A percentile compares a stretch with the other conserved stretches of the same genome.
phyloP scores from a whole-genome alignment of 35 echinoderm and acorn worm species.

The Patiria miniata region DNA sequence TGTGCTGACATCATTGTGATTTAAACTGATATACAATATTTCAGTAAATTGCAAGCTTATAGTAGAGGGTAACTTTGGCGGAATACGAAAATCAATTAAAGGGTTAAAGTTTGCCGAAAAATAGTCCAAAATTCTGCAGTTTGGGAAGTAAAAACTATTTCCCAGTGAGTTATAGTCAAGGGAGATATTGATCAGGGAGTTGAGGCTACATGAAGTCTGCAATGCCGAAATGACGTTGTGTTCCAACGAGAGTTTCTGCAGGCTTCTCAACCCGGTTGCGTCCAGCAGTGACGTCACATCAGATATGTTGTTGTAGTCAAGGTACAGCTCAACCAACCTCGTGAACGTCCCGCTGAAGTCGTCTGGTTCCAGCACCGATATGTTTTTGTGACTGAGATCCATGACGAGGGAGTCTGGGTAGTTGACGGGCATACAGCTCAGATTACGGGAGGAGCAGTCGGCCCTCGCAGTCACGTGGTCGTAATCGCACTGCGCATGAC shows the following conservation, averaged over 20 bases:
- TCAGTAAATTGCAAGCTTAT: neutral
- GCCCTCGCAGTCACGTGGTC: too few relatives aligned
- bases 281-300: neutral
- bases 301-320: neutral
- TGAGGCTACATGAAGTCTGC: neutral
- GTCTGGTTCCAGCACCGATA: neutral
- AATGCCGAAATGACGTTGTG: neutral
- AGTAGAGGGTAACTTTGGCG: neutral
- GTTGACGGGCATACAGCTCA: too few relatives aligned
- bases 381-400: constrained; percentile 4
- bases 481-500: too few relatives aligned
- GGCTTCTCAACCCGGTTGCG: neutral
- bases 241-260: neutral
- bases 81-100: neutral
- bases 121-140: neutral
- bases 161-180: neutral
- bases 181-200: neutral
- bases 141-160: neutral
- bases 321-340: neutral
- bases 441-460: too few relatives aligned
- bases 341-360: neutral
- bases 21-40: neutral
- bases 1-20: neutral
- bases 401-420: too few relatives aligned
- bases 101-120: neutral